Evolutionary conservation across 2,797 vertebrate genomes (phyloP).

Genomic region (Gorsachius magnificus): DNA sequence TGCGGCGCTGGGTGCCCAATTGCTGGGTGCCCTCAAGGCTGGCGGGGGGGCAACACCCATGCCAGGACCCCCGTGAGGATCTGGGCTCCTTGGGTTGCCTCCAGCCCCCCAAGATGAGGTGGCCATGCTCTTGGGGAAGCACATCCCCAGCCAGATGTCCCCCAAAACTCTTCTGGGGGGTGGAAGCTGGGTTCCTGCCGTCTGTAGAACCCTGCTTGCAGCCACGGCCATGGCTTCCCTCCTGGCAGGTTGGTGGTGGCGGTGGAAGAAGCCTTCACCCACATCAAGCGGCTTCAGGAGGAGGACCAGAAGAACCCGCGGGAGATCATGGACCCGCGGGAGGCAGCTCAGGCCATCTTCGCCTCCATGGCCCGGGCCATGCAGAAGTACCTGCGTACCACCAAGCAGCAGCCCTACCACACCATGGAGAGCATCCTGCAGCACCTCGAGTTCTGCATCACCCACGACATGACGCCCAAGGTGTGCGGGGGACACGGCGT

Average conservation of each 20-base stretch:
- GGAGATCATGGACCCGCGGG: conserved; percentile 94
- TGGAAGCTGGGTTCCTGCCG: neutral
- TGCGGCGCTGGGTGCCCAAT: neutral
- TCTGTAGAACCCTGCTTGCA: no score
- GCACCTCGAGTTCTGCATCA: conserved; percentile 97
- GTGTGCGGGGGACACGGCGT: conserved; percentile 43
- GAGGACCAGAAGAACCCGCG: conserved; percentile 90
- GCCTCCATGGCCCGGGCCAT: conserved; percentile 96
- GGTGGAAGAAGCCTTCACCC: conserved; percentile 96
- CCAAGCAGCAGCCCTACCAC: conserved; percentile 96
- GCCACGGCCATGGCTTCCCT: rapidly evolving
- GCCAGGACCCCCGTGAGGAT: neutral
- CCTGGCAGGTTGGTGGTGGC: conserved; percentile 90
- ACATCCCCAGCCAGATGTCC: neutral
- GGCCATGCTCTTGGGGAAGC: neutral
- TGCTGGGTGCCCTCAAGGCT: no score
- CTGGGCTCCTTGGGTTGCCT: neutral
- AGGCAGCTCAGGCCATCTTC: conserved; percentile 96
- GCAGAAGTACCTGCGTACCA: conserved; percentile 96
- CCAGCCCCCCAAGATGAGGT: neutral
- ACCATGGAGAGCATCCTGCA: conserved; percentile 99
- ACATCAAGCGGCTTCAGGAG: conserved; percentile 92
- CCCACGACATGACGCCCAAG: conserved; percentile 97
- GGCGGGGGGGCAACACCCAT: neutral
- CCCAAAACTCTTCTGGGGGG: neutral